Base-by-base conservation (phyloP, 1,140 invertebrate genomes). In the Drosophila elegans region DNA sequence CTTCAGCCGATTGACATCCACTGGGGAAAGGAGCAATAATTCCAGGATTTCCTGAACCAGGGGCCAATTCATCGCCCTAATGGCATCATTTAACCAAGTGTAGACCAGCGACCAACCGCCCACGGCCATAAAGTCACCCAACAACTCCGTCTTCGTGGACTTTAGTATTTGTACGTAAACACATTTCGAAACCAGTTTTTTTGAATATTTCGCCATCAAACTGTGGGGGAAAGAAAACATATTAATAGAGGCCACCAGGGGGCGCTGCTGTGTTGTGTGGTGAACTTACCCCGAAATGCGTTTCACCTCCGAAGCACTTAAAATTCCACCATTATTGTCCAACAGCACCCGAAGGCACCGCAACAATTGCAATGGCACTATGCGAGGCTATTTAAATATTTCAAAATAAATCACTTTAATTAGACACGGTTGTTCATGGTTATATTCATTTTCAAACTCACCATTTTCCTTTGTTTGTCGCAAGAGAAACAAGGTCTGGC, bases 181-280 rank as follows among this genome's bases (percentile, higher is more conserved):
- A 93, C 97, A 98, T 94, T 98, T 98, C 78, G 97, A 98, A 36
- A 99, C 98, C 55, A 99, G 93, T 93, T 99, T 99, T 91, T 97
- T 98, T 1, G 97, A 98, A 94, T 97, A 98, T 92, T 98, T 98
- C 27, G 96, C 96, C 97, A 99, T 99, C 85, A 99, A 94, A 91
- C 97, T 98, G 34, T 1, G 27, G 38, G 48, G n/a, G 11, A 11
- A 93, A 75, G 95, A 95, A 73, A 90, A 89, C 67, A 53, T 39
- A 60, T 63, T 48, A 38, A 29, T 44, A 16, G 16, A 3, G 11
- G 21, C 25, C 66, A 39, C 54, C 39, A 86, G 82, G 44, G 56
- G 82, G 78, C 82, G 84, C 68, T 38, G 63, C 54, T 29, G 27
- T 39, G n/a, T 0, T 2, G 5, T 3, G n/a, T 0, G 11, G n/a